phyloP scores from a whole-genome alignment of 2,113 vertebrate genomes.

The Pseudorasbora parva region DNA sequence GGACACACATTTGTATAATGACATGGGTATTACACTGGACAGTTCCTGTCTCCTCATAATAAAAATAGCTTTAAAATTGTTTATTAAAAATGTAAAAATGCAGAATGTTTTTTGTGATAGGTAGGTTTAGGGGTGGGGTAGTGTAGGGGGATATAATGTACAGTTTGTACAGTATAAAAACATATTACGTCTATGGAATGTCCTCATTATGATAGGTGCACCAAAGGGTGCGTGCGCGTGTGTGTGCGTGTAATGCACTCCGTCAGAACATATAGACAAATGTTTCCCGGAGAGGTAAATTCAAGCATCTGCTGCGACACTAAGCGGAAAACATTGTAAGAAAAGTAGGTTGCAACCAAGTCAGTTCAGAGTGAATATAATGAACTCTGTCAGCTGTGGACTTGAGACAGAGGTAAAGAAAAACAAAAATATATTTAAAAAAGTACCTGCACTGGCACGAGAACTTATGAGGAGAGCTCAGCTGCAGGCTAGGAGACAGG shows the following conservation, averaged over 20 bases:
- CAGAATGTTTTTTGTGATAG: too few relatives aligned
- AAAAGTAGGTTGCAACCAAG: not conserved
- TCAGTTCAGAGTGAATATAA: constrained; percentile 13
- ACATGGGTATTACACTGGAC: too few relatives aligned
- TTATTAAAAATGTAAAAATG: too few relatives aligned
- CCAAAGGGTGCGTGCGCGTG: too few relatives aligned
- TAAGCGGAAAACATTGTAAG: not conserved
- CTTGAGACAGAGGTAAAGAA: not conserved
- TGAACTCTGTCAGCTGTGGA: constrained; percentile 16
- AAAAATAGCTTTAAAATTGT: too few relatives aligned
- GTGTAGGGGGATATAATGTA: too few relatives aligned
- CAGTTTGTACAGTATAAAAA: too few relatives aligned
- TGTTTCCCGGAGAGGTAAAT: not conserved
- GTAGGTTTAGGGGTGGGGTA: too few relatives aligned
- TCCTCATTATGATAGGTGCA: too few relatives aligned
- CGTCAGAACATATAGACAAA: not conserved
- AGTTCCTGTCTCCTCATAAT: too few relatives aligned
- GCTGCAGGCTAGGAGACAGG: constrained; percentile 25
- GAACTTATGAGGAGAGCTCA: not conserved
- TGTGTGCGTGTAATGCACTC: not conserved
- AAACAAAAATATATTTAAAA: not conserved
- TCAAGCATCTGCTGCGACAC: constrained; percentile 21
- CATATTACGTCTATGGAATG: too few relatives aligned
- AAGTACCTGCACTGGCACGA: not conserved
- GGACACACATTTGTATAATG: too few relatives aligned